phyloP scores from a whole-genome alignment of 2,888 invertebrate genomes.

The Cheilosia pagana region DNA sequence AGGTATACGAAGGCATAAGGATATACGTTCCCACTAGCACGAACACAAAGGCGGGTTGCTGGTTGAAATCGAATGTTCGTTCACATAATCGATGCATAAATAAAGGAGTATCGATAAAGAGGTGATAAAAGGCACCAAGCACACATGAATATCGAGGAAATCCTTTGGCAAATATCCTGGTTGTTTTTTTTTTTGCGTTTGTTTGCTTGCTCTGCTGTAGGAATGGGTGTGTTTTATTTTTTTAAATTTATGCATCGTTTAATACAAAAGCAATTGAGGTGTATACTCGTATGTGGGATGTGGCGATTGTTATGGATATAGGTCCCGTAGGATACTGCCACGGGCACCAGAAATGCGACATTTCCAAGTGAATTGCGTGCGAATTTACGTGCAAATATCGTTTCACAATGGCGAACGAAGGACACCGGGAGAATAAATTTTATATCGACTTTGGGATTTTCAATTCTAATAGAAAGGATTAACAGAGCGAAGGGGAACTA shows the following conservation, averaged over 20 bases:
- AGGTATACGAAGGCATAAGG: neutral
- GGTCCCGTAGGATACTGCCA: constrained; percentile 10
- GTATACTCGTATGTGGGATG: neutral
- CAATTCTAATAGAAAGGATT: constrained; percentile 22
- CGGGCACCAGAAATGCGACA: constrained; percentile 3
- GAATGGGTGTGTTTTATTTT: neutral
- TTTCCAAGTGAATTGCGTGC: constrained; percentile 34
- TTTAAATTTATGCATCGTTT: constrained; percentile 52
- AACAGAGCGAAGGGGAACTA: neutral
- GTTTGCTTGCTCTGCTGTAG: neutral
- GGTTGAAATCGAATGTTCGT: constrained; percentile 26
- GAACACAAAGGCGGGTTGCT: neutral
- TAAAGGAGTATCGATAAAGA: constrained; percentile 40
- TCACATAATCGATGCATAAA: constrained; percentile 51
- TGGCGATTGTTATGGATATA: constrained; percentile 10
- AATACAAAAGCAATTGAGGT: constrained; percentile 31
- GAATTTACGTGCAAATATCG: neutral
- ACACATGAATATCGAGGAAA: constrained; percentile 20
- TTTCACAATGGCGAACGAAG: constrained; percentile 21
- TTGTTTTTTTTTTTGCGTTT: neutral
- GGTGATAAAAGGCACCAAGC: constrained; percentile 32
- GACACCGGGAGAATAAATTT: constrained; percentile 40
- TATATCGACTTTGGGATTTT: constrained; percentile 17
- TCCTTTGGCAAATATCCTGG: constrained; percentile 10
- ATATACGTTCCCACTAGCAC: neutral